Percentiles rank a stretch among this genome's conserved stretches.
phyloP scores from a whole-genome alignment of 2,113 vertebrate species.

The Empidonax traillii region DNA sequence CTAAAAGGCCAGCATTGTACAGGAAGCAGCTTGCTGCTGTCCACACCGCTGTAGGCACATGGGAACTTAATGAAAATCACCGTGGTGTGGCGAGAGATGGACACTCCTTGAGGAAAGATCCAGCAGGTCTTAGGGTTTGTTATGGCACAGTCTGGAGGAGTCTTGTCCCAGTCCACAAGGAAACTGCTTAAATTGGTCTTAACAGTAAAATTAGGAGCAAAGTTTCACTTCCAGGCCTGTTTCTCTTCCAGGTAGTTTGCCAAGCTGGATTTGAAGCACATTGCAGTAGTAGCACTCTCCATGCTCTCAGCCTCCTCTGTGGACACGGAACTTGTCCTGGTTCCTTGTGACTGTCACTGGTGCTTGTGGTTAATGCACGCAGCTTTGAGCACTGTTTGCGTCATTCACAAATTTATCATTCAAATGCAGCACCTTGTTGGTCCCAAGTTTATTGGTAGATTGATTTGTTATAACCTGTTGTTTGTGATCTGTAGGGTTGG shows the following conservation, averaged over 20 bases:
- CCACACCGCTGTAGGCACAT: neutral
- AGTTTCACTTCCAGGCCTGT: neutral
- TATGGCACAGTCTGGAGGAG: neutral
- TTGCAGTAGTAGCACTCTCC: neutral
- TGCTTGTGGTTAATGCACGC: neutral
- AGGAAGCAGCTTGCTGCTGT: neutral
- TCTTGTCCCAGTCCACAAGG: neutral
- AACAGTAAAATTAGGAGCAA: neutral
- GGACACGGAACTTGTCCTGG: neutral
- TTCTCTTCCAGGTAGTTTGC: neutral
- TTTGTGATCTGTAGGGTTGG: neutral
- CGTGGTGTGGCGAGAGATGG: neutral
- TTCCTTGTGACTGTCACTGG: neutral
- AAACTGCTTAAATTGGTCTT: neutral
- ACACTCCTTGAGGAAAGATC: neutral
- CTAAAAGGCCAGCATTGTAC: neutral
- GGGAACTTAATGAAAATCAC: neutral
- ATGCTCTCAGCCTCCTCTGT: neutral
- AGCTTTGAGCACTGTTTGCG: neutral
- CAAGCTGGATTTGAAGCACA: neutral
- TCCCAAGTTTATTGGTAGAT: neutral
- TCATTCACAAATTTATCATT: neutral
- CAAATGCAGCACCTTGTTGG: neutral
- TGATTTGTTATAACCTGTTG: neutral
- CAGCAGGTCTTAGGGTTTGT: neutral